Evolutionary conservation across 2,888 invertebrate genomes (phyloP), one percentile per base, ranked within the genome.

Genomic region (Anoplius nigerrimus): DNA sequence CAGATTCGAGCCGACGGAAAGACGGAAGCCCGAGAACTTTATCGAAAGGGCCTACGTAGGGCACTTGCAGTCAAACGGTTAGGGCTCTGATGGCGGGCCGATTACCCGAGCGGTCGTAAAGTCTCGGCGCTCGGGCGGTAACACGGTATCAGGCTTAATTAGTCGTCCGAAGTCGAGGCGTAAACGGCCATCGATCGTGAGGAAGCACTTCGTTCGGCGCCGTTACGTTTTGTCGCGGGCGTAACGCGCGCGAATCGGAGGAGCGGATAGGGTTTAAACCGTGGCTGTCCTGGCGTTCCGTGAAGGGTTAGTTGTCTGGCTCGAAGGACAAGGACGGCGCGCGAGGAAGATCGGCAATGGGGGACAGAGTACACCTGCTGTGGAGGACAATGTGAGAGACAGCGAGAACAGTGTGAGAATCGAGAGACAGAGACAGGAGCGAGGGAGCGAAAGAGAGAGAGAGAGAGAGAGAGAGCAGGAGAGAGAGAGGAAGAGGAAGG

Each of bases 241-340:
- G 6, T 48, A 48, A 48, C n/a, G 48, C 2, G 16, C 48, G 11
- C 11, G 34, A 34, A 34, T 34, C 48, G 48, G 16, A 48, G 48
- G 48, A 48, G 48, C n/a, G 13, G 48, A 48, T 48, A 18, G 48
- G 48, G 18, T 16, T 48, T 48, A n/a, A 48, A 48, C 48, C 48
- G 48, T 8, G 6, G 16, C 1, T 18, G 48, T 48, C 48, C 48
- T 18, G 48, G 18, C n/a, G 18, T 48, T 18, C 11, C 48, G 48
- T 48, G n/a, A 18, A 48, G 48, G 48, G 48, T 34, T 34, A 34
- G 34, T 34, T 48, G 48, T 15, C 16, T 4, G 48, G n/a, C n/a
- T 5, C 48, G 48, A 8, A 8, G 1, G 48, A 48, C n/a, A 16
- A 48, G n/a, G 48, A 48, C n/a, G 18, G 5, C 11, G 8, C 48